phyloP scores from a whole-genome alignment of 2,797 vertebrate genomes.

The Todus mexicanus region DNA sequence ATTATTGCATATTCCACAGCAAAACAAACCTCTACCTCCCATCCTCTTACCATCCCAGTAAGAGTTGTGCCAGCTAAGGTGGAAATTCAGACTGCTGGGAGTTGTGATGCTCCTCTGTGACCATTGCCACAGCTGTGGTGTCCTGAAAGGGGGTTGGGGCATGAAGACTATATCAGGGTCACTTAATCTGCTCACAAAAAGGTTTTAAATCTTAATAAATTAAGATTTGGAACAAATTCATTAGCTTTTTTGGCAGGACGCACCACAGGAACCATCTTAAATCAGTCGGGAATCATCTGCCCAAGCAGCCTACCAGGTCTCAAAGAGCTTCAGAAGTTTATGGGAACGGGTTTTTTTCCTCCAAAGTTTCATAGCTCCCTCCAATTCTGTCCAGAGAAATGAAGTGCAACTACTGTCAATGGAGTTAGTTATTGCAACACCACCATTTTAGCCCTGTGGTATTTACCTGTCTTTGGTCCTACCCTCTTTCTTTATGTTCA shows the following conservation, averaged over 20 bases:
- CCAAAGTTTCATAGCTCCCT: neutral
- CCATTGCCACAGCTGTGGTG: neutral
- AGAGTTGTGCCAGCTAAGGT: neutral
- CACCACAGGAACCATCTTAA: neutral
- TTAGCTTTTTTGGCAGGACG: neutral
- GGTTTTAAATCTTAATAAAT: neutral
- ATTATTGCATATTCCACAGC: neutral
- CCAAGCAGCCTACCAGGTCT: neutral
- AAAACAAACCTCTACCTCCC: neutral
- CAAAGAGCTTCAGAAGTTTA: constrained; percentile 2
- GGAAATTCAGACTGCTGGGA: neutral
- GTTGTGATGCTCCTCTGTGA: neutral
- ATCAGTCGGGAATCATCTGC: neutral
- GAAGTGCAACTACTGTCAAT: neutral
- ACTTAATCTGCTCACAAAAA: neutral
- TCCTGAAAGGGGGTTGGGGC: neutral
- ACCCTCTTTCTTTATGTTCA: neutral
- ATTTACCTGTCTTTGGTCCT: neutral
- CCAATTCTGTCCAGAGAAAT: neutral
- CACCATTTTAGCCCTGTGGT: neutral
- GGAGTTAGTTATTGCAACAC: neutral
- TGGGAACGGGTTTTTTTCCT: neutral
- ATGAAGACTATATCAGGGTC: neutral
- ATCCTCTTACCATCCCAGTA: neutral
- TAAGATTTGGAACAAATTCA: neutral